Evolutionary conservation across 2,888 invertebrate species (phyloP), one percentile per base, ranked within the genome.

Genomic region (Mythimna ferrago): DNA sequence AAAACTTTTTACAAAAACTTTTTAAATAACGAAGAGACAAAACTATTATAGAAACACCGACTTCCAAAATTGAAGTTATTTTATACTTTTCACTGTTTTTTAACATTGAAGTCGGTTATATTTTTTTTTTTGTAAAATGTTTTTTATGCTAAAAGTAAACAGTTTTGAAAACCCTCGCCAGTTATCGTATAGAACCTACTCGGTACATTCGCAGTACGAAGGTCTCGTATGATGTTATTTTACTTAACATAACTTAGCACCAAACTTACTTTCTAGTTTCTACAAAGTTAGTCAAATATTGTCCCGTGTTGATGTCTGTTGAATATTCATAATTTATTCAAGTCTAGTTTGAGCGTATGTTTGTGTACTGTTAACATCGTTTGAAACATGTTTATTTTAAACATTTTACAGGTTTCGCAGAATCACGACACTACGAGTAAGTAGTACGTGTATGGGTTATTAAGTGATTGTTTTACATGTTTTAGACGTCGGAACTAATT

Each of bases 251-350:
- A 76, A 73, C 26, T 58, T 67, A 65, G 35, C 66, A 58, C 35
- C 53, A 60, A 80, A 53, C 61, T 72, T 32, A 62, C 80, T 77
- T 80, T 80, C 76, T 80, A 77, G 62, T 77, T 80, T 48, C 66
- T 48, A 62, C 62, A 21, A 81, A 62, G 57, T 61, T 44, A 64
- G 63, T 65, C 75, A 80, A 78, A 78, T 80, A 68, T 78, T 80
- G 75, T 61, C 10, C 51, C n/a, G 2, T 60, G 75, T 80, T 75
- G 60, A 68, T 78, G 64, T 32, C 54, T 41, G 21, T 58, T 78
- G 81, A 80, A 81, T 69, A 81, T 76, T 78, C 81, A 78, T 81
- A 54, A 65, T 62, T 62, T 80, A 80, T 80, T 80, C 78, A 56
- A 60, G 68, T 63, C 63, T 32, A 62, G 67, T 72, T 65, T 57